A percentile compares a stretch with the other conserved stretches of the same genome.
phyloP scores from a whole-genome alignment of 2,113 vertebrate species.

The Suncus etruscus region DNA sequence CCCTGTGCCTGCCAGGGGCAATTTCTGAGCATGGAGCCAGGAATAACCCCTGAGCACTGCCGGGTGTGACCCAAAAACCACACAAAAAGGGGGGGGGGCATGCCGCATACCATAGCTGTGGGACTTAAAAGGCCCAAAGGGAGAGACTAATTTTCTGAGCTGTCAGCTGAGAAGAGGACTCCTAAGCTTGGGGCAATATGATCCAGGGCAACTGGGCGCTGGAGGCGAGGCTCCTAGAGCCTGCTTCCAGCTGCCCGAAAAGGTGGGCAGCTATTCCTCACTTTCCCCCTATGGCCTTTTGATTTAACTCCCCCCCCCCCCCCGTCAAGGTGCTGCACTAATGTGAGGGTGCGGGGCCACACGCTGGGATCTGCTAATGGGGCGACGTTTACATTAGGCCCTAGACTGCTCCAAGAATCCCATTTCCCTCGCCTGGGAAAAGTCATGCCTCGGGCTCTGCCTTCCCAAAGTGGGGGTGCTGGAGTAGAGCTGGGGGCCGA shows the following conservation, averaged over 20 bases:
- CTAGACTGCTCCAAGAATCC: background rate
- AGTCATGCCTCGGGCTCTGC: background rate
- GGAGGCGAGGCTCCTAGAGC: background rate
- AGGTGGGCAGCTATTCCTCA: background rate
- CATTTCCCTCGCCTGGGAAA: background rate
- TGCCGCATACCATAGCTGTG: background rate
- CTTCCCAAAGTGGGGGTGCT: background rate
- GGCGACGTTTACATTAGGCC: background rate
- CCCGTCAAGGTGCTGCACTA: background rate
- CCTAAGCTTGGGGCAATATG: background rate
- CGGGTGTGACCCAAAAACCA: no score
- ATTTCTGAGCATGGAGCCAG: no score
- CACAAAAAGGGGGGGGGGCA: no score
- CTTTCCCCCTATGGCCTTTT: background rate
- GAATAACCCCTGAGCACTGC: no score
- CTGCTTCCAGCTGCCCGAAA: background rate
- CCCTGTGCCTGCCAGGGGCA: no score
- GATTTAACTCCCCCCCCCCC: background rate
- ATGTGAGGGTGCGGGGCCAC: background rate
- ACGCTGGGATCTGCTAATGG: background rate
- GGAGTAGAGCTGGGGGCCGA: background rate
- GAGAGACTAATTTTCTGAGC: background rate
- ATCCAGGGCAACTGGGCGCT: background rate
- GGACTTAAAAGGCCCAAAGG: slow-evolving; percentile 46
- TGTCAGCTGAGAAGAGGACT: background rate